Evolutionary conservation across 37 sponge, comb jelly and placozoan species (phyloP).

Genomic region (Aplysina aerophoba): DNA sequence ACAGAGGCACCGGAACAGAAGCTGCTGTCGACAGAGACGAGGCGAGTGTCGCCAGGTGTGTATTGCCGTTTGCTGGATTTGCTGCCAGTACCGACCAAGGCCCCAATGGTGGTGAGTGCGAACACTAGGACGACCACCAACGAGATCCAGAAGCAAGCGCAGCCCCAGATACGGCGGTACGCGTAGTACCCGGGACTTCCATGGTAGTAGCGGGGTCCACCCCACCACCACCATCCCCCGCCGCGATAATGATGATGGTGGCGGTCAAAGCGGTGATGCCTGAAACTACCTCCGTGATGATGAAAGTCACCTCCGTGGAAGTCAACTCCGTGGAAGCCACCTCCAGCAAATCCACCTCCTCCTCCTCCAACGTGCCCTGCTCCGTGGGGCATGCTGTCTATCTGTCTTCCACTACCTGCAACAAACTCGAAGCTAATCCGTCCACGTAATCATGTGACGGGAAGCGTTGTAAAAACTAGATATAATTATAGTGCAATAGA

Average conservation of each 20-base stretch:
- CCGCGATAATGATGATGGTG: neutral
- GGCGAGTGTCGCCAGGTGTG: neutral
- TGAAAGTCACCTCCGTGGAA: too few relatives aligned
- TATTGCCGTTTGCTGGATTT: neutral
- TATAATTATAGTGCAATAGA: too few relatives aligned
- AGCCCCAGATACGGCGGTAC: neutral
- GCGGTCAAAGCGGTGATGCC: slow-evolving; percentile 2
- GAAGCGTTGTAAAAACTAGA: too few relatives aligned
- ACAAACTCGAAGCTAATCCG: too few relatives aligned
- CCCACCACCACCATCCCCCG: neutral
- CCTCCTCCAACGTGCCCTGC: slow-evolving; percentile 40
- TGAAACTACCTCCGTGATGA: too few relatives aligned
- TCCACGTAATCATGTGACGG: too few relatives aligned
- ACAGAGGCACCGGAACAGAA: neutral
- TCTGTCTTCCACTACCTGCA: too few relatives aligned
- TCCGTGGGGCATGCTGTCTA: slow-evolving; percentile 12
- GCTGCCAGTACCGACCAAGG: neutral
- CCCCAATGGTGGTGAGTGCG: neutral
- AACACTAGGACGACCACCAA: neutral
- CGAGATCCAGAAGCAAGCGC: slow-evolving; percentile 15
- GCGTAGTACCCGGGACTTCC: slow-evolving; percentile 3
- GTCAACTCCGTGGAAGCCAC: neutral
- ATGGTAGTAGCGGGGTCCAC: neutral
- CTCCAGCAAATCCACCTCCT: neutral
- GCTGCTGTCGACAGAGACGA: neutral